Evolutionary conservation across 2,113 vertebrate species (phyloP), one percentile per base, ranked within the genome.

Genomic region (Leptodactylus fuscus): DNA sequence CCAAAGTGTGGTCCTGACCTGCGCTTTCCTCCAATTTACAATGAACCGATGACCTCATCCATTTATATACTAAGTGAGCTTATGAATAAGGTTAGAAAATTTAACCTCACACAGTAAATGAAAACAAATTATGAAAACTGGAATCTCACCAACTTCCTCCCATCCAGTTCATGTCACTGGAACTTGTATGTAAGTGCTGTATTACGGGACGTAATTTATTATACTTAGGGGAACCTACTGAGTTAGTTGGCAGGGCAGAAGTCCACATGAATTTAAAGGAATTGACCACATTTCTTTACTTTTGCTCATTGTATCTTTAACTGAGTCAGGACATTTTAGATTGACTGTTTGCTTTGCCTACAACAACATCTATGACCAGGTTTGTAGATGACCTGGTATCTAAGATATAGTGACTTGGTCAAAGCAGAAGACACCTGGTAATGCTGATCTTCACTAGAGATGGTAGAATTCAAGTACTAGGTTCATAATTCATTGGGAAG

Each of bases 111-210:
- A 81, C 84, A 74, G 84, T 86, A 86, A 86, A 86, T 80, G 84
- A 86, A 86, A 86, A 86, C 84, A 86, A 86, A 81, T 86, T 86
- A 86, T 86, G 76, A 86, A 81, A 86, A 86, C 67, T 86, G 84
- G 84, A 86, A 71, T 60, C 75, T 81, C 62, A 80, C 84, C 77
- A 79, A 86, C 65, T 81, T 86, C 84, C 84, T 81, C 67, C 65
- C 77, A 80, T 81, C 84, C 38, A 71, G n/a, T 73, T 81, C 80
- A 76, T 76, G 65, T 69, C 58, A 76, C 70, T 41, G 55, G 69
- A 27, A 34, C 85, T 73, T 46, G 49, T 41, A 60, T 82, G 74
- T 49, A 76, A 75, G 53, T 34, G 29, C 80, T 82, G 55, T 5
- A 27, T 69, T 69, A 38, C 70, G 22, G 55, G 70, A 41, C 41